These are phyloP conservation scores for Chaetorhynchus papuensis DNA, from an alignment of 2,113 vertebrate genomes.

Conservation along the genomic window DNA sequence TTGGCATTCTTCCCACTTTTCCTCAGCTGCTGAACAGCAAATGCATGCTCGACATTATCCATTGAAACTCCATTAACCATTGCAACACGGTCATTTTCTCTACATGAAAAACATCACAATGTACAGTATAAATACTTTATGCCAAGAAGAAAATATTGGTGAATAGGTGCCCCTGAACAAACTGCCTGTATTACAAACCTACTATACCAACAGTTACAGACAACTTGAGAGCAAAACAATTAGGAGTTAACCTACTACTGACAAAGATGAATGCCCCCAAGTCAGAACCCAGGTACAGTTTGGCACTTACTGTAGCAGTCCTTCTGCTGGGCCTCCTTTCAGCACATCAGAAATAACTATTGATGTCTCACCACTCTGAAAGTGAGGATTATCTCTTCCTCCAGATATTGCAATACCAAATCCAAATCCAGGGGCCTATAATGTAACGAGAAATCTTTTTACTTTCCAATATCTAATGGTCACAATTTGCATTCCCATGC, in stretches of 20 bases:
- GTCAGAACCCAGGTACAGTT: neutral
- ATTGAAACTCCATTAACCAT: constrained; percentile 99
- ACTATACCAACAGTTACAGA: neutral
- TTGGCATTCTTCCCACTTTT: constrained; percentile 99
- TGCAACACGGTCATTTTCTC: constrained; percentile 97
- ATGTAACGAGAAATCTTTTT: neutral
- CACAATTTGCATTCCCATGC: neutral
- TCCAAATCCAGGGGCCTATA: constrained; percentile 95
- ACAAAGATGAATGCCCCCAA: neutral
- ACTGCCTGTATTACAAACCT: neutral
- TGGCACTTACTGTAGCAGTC: constrained; percentile 90
- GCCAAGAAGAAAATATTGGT: neutral
- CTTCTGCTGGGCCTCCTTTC: constrained; percentile 96
- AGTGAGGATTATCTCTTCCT: constrained; percentile 98
- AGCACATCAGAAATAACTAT: constrained; percentile 98
- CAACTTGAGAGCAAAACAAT: neutral
- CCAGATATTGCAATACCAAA: constrained; percentile 99
- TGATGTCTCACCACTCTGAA: constrained; percentile 98
- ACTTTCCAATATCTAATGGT: neutral
- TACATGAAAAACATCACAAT: constrained; percentile 40
- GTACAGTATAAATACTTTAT: neutral
- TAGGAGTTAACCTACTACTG: neutral
- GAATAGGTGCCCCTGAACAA: neutral
- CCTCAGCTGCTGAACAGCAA: constrained; percentile 96
- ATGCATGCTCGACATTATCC: constrained; percentile 98